Base-by-base conservation (phyloP, 2,113 vertebrate genomes). In the Anguilla japonica region DNA sequence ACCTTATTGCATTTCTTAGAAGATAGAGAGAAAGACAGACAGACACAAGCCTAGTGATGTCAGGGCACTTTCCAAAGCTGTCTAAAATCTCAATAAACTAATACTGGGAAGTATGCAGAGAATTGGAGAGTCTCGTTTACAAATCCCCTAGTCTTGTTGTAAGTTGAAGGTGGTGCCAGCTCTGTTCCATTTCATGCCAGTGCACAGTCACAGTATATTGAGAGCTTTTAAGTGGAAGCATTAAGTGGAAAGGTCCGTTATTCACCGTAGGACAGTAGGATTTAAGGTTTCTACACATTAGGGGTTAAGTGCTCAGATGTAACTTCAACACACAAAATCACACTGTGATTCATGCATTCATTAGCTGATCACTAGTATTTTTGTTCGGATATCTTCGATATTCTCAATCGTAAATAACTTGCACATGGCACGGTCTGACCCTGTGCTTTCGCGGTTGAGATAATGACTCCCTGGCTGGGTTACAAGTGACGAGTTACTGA, bases 121-220 rank as follows among this genome's bases (percentile, higher is more conserved):
- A 60, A 84, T 91, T 91, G 92, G 89, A 89, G 86, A 89, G 89
- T 88, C 87, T 83, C 89, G 75, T n/a, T 84, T 86, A 87, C 85
- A 86, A 81, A 83, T 87, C 83, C 91, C 88, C 75, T 91, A 79
- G 80, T 71, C 89, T 92, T 92, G 91, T 93, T 92, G 91, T 91
- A 92, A 92, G 91, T 93, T 91, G 91, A 94, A 95, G 94, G 95
- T 96, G 95, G 95, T 95, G 95, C 95, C 95, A 96, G 95, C 95
- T 96, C 95, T 93, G 93, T 89, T 93, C 91, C 94, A 94, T 96
- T 93, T 93, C 93, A 91, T 93, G 93, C 91, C 92, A 91, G 94
- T 93, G 91, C 90, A 93, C 95, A 93, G 95, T 95, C 90, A 93
- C 95, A 93, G 95, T 95, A 96, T 96, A 96, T 95, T 96, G 95